A percentile compares a stretch with the other conserved stretches of the same genome.
Evolutionary conservation across 1,140 invertebrate genomes (phyloP).

Genomic region (Micrasema longulum): DNA sequence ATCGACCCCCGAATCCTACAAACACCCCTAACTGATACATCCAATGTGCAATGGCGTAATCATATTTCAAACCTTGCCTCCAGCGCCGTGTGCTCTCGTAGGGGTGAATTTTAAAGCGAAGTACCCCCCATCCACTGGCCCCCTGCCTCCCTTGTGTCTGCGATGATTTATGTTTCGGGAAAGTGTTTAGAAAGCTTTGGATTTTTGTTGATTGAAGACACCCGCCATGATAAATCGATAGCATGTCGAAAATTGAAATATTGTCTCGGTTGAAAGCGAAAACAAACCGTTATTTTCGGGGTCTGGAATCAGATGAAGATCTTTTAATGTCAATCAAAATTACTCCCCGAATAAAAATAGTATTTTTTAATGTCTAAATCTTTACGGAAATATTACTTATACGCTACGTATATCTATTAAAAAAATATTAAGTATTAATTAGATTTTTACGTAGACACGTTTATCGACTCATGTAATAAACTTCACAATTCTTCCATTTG

Average conservation of each 20-base stretch:
- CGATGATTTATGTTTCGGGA: conserved; percentile 34
- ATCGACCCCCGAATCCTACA: conserved; percentile 25
- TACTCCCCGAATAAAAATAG: too few relatives aligned
- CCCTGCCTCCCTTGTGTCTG: background rate
- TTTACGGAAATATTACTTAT: too few relatives aligned
- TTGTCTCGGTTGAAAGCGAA: conserved; percentile 16
- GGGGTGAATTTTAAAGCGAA: conserved; percentile 52
- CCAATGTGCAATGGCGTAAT: conserved; percentile 51
- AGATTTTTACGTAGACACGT: too few relatives aligned
- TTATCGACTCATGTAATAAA: too few relatives aligned
- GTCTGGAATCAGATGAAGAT: too few relatives aligned
- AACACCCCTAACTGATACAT: conserved; percentile 43
- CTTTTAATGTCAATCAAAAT: too few relatives aligned
- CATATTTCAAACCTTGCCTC: conserved; percentile 51
- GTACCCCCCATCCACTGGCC: background rate
- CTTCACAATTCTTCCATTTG: too few relatives aligned
- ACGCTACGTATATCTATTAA: too few relatives aligned
- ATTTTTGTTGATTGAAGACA: conserved; percentile 40
- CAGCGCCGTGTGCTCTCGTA: conserved; percentile 9
- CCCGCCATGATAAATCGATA: conserved; percentile 32
- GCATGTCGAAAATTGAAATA: conserved; percentile 28
- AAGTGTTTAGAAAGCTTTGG: conserved; percentile 36
- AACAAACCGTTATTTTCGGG: too few relatives aligned
- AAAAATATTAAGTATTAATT: too few relatives aligned
- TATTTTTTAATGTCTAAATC: too few relatives aligned